Percentiles rank a stretch among this genome's conserved stretches.
Conservation (phyloP, 2,888 invertebrate genomes). For the Hyposoter dolosus region DNA sequence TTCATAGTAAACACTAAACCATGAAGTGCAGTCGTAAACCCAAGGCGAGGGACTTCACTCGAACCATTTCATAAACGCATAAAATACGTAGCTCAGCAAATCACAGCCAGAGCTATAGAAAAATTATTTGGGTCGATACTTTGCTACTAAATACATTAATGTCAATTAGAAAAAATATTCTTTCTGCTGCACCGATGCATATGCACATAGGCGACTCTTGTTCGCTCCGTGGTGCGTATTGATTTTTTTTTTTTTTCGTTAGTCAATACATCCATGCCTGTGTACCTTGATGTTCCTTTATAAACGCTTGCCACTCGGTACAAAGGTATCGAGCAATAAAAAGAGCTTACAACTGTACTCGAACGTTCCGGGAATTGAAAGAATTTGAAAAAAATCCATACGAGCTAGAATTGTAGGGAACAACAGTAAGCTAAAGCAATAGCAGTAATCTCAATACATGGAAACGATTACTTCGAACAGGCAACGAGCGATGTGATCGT, state of each 20-base stretch:
- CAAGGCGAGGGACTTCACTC: not conserved
- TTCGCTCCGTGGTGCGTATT: not conserved
- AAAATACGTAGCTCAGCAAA: conserved; percentile 17
- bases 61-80: not conserved
- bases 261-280: not conserved
- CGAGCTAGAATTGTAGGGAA: not conserved
- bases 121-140: not conserved
- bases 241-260: not conserved
- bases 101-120: not conserved
- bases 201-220: not conserved
- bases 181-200: not conserved
- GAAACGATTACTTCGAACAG: not conserved
- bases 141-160: not conserved
- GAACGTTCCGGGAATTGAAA: not conserved
- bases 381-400: not conserved
- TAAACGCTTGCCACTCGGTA: not conserved
- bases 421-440: not conserved
- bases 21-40: not conserved
- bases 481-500: not conserved
- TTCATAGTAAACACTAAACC: conserved; percentile 14
- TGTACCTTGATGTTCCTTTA: not conserved
- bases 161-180: not conserved
- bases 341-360: not conserved
- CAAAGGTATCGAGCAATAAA: conserved; percentile 5
- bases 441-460: not conserved